Percentiles rank a stretch among this genome's conserved stretches.
phyloP scores from a whole-genome alignment of 2,888 invertebrate genomes.

The Pedicia rivosa region DNA sequence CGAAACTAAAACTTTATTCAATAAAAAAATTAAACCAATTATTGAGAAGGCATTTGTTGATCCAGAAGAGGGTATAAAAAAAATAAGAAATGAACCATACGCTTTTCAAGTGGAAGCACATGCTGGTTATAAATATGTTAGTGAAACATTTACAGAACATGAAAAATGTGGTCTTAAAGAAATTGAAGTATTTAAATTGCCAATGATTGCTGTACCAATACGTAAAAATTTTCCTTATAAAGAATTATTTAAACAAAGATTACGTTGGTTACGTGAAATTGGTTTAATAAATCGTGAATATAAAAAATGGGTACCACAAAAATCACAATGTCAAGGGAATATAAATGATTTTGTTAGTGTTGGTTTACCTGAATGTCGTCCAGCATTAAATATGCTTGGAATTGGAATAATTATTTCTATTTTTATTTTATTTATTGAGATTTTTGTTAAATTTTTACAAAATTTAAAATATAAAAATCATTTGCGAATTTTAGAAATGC shows the following conservation, averaged over 20 bases:
- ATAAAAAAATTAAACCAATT: constrained; percentile 37
- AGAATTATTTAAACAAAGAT: constrained; percentile 35
- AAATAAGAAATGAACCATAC: constrained; percentile 36
- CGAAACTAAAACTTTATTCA: constrained; percentile 34
- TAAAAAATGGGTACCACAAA: constrained; percentile 37
- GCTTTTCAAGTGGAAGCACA: constrained; percentile 44
- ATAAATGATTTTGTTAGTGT: constrained; percentile 37
- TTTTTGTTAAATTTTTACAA: not conserved
- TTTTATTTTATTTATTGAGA: constrained; percentile 17
- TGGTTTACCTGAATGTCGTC: constrained; percentile 36
- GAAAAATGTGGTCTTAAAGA: constrained; percentile 45
- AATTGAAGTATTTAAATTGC: constrained; percentile 40
- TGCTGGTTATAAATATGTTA: constrained; percentile 42
- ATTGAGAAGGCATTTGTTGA: constrained; percentile 37
- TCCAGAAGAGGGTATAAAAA: constrained; percentile 37
- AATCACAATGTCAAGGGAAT: constrained; percentile 35
- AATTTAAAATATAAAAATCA: not conserved
- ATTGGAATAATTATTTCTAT: constrained; percentile 19
- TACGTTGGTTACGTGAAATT: constrained; percentile 43
- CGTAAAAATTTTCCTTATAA: constrained; percentile 39
- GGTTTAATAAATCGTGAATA: constrained; percentile 36
- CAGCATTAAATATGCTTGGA: constrained; percentile 31
- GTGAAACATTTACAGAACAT: constrained; percentile 40
- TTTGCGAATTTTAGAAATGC: no score
- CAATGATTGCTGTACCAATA: constrained; percentile 37